These are phyloP conservation scores for Arizona elegans DNA, from an alignment of 2,113 vertebrate species.

Conservation along the genomic window DNA sequence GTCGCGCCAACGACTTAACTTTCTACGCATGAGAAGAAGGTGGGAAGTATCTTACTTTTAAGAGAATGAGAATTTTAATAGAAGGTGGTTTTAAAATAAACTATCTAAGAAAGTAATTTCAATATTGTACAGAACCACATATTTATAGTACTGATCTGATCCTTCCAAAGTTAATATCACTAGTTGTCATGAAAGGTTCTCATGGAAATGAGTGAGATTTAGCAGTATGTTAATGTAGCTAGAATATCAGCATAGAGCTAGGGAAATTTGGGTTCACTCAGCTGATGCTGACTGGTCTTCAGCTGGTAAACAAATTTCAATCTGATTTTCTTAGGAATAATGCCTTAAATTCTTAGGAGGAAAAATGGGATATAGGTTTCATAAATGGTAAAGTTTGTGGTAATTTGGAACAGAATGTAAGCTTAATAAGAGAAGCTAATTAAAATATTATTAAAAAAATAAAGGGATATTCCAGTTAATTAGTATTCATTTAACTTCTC, in stretches of 20 bases:
- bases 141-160: neutral
- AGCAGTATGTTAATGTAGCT: neutral
- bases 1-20: conserved; percentile 75
- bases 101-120: neutral
- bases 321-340: neutral
- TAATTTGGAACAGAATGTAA: neutral
- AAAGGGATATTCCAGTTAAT: neutral
- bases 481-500: neutral
- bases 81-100: neutral
- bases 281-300: neutral
- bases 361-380: neutral
- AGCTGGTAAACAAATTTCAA: neutral
- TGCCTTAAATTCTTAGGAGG: neutral
- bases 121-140: neutral
- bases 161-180: neutral
- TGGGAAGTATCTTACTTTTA: conserved; percentile 22
- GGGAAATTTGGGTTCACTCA: neutral
- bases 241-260: neutral
- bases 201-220: neutral
- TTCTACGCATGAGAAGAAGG: conserved; percentile 68
- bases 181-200: too few species aligned
- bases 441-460: neutral
- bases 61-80: neutral
- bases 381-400: neutral
- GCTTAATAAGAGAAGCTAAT: neutral